Base-by-base conservation (phyloP, 1,140 invertebrate genomes). In the Aphelinus certus region DNA sequence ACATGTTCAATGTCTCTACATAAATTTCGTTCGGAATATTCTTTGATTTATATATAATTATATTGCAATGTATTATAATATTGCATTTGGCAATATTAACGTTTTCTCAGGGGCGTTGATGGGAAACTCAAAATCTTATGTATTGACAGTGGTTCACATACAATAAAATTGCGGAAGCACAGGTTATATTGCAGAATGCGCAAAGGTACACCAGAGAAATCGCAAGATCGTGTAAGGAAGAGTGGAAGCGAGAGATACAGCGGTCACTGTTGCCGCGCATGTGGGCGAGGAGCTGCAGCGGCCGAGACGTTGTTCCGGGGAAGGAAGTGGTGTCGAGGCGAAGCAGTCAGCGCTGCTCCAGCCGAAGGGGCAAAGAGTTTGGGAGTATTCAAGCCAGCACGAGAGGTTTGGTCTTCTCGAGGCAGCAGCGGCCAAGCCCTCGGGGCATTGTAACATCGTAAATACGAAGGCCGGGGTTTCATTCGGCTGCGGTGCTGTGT, bases 371-470 rank as follows among this genome's bases (percentile, higher is more conserved):
- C 10, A 5, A 10, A 55, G 53, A 10, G 53, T 55, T 55, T 26
- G 26, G 26, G 26, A 26, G 26, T 26, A 26, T 26, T 26, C 26
- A 26, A 26, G 26, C 26, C 26, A 26, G 58, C 58, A 4, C 5
- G 6, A 43, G 56, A 48, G 58, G 69, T 62, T 48, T 3, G 49
- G 43, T 10, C 26, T 46, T 7, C 64, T 73, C 65, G 46, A 26
- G 26, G 26, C 26, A 26, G 83, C 82, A 77, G 85, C 85, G 85
- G 87, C 87, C 47, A 85, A 87, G 85, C 84, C 86, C 86, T 76
- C 81, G 79, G 87, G 86, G 87, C 82, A 87, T 87, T 87, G 87
- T 87, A 88, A 86, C 85, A 81, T 87, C 85, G 86, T 88, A 87
- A 88, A 88, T 87, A 87, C 82, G 81, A 79, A 46, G 82, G 78